phyloP scores from a whole-genome alignment of 2,113 vertebrate species.

The Syrmaticus mikado region DNA sequence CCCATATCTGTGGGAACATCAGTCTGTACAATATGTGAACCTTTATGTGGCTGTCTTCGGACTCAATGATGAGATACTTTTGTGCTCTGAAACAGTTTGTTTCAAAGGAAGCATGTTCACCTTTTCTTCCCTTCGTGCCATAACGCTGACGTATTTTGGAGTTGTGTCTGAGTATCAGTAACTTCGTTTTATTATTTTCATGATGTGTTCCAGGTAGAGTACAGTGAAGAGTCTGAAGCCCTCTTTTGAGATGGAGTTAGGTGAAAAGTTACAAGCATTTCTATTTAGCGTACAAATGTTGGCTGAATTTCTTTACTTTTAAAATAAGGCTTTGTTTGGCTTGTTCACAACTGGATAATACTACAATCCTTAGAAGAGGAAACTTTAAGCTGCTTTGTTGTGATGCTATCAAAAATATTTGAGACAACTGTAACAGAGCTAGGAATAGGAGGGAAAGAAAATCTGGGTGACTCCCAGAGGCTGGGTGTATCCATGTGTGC shows the following conservation, averaged over 20 bases:
- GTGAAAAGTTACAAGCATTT: not conserved
- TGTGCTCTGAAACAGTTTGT: not conserved
- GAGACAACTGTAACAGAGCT: not conserved
- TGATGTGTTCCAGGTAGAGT: not conserved
- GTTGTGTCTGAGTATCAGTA: not conserved
- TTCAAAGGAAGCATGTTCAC: not conserved
- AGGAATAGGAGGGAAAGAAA: not conserved
- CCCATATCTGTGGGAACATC: not conserved
- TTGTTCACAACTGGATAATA: not conserved
- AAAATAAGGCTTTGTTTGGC: not conserved
- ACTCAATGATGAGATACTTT: not conserved
- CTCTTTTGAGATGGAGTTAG: not conserved
- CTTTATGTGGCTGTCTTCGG: not conserved
- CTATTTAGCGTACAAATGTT: not conserved
- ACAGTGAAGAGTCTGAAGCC: not conserved
- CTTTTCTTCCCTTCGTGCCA: not conserved
- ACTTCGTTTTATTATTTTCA: not conserved
- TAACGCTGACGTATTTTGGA: not conserved
- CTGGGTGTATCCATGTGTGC: fast-evolving
- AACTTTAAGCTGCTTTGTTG: not conserved
- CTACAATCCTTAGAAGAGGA: not conserved
- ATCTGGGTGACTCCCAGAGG: not conserved
- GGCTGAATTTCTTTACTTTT: not conserved
- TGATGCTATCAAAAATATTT: not conserved
- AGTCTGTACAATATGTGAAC: fast-evolving